Percentiles rank a stretch among this genome's conserved stretches.
Evolutionary conservation across 1,140 invertebrate genomes (phyloP).

Genomic region (Notospermus geniculatus): DNA sequence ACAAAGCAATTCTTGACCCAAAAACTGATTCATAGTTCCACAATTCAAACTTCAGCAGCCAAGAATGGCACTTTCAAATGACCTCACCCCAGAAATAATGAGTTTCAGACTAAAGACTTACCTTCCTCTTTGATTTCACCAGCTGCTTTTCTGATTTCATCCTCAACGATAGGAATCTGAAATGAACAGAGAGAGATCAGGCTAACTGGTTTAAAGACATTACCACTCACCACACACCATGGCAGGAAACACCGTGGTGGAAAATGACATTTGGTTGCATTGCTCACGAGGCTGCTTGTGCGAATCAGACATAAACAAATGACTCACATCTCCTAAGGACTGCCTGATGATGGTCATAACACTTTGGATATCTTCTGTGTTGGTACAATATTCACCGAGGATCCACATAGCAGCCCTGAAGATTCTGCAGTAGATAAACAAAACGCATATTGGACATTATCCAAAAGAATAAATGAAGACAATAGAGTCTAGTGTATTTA

Average conservation of each 20-base stretch:
- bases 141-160: conserved; percentile 69
- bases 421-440: conserved; percentile 73
- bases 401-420: conserved; percentile 97
- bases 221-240: neutral
- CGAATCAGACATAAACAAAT: neutral
- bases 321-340: conserved; percentile 72
- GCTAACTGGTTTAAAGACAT: neutral
- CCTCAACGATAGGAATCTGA: conserved; percentile 82
- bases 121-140: conserved; percentile 59
- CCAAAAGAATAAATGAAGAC: no score
- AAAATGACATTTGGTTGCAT: no score
- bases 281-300: no score
- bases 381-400: conserved; percentile 89
- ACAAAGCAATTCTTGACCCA: no score
- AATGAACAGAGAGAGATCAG: conserved; percentile 22
- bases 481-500: no score
- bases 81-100: no score
- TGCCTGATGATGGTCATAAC: conserved; percentile 75
- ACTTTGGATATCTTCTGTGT: conserved; percentile 72
- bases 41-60: no score
- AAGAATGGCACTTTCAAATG: no score
- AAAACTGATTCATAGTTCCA: no score
- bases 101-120: conserved; percentile 21
- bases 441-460: no score
- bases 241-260: no score